These are phyloP conservation scores for Brachionus manjavacas DNA, from an alignment of 1,140 invertebrate genomes.

Conservation along the genomic window DNA sequence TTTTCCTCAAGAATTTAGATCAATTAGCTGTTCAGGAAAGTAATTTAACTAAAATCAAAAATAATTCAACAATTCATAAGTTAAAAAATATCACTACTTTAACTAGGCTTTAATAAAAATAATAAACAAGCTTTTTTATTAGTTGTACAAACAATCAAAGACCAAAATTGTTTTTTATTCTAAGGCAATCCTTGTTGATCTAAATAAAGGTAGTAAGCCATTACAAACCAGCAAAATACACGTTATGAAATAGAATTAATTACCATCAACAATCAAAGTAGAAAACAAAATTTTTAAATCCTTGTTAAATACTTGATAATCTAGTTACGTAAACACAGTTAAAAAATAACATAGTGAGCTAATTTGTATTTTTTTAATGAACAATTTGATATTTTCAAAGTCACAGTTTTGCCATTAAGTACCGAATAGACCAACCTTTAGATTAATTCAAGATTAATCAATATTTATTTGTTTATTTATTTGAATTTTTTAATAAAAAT, in stretches of 20 bases:
- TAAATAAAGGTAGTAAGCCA: not conserved
- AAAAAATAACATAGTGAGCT: not conserved
- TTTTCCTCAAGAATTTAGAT: not conserved
- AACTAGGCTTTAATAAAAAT: not conserved
- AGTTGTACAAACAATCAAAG: not conserved
- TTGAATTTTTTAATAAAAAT: not conserved
- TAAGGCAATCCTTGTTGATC: constrained; percentile 8
- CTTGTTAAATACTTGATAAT: constrained; percentile 28
- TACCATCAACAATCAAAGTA: not conserved
- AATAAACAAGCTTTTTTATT: not conserved
- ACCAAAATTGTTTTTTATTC: not conserved
- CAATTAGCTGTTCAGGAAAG: not conserved
- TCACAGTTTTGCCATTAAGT: not conserved
- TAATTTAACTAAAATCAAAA: not conserved
- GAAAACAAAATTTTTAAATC: constrained; percentile 8
- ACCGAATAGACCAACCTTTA: not conserved
- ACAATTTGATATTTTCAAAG: not conserved
- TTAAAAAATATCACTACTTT: not conserved
- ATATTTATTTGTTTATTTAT: not conserved
- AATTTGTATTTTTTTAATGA: not conserved
- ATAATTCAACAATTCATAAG: not conserved
- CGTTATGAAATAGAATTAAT: not conserved
- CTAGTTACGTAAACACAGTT: constrained; percentile 13
- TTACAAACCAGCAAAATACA: not conserved
- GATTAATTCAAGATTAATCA: not conserved